Evolutionary conservation across 2,797 vertebrate genomes (phyloP).

Genomic region (Apodemus agrarius): DNA sequence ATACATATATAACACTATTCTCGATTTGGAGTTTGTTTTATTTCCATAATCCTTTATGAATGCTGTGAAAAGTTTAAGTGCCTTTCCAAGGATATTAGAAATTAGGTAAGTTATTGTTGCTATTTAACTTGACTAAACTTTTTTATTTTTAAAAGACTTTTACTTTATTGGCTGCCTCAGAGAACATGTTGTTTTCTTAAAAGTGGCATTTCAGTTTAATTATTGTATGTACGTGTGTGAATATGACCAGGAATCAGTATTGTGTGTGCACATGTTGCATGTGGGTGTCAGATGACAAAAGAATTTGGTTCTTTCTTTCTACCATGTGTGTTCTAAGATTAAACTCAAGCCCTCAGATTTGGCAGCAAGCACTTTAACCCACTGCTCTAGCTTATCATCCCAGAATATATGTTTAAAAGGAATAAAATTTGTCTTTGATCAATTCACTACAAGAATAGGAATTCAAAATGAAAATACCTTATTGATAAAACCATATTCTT

Average conservation of each 20-base stretch:
- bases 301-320: neutral
- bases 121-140: neutral
- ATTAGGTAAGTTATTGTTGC: neutral
- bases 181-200: neutral
- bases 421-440: slow-evolving; percentile 49
- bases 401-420: slow-evolving; percentile 43
- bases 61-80: neutral
- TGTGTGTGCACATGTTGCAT: neutral
- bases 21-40: neutral
- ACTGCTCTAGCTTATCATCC: neutral
- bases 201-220: neutral
- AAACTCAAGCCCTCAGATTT: neutral
- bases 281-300: neutral
- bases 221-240: neutral
- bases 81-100: slow-evolving; percentile 34
- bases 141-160: slow-evolving; percentile 33
- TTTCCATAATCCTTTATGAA: slow-evolving; percentile 44
- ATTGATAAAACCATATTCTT: slow-evolving; percentile 29
- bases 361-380: neutral
- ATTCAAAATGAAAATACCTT: slow-evolving; percentile 59
- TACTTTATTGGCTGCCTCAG: slow-evolving; percentile 19
- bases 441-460: neutral
- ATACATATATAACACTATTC: neutral
- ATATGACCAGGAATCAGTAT: neutral
- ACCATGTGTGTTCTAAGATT: too few species aligned